Evolutionary conservation across 2,797 vertebrate genomes (phyloP).

Genomic region (Odontamblyopus rebecca): DNA sequence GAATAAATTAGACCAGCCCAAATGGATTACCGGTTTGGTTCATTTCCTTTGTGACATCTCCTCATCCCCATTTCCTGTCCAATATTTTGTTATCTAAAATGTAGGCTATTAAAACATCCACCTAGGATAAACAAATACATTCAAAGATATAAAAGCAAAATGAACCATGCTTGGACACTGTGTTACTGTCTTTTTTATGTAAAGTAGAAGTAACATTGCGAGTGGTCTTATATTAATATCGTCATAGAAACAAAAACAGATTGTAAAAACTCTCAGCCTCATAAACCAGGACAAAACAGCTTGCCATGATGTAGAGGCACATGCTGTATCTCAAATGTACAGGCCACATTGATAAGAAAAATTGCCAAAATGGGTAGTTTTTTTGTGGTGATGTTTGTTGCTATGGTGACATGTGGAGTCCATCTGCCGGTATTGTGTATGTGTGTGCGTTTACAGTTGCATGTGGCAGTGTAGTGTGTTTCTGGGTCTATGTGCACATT

Average conservation of each 20-base stretch:
- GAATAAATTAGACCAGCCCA: slow-evolving; percentile 6
- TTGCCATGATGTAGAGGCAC: not conserved
- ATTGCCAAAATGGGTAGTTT: not conserved
- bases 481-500: slow-evolving; percentile 49
- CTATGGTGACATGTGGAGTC: slow-evolving; percentile 5
- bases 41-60: slow-evolving; percentile 7
- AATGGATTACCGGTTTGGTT: slow-evolving; percentile 6
- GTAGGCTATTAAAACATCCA: slow-evolving; percentile 1
- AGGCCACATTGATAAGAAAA: slow-evolving; percentile 7
- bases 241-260: not conserved
- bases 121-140: not conserved
- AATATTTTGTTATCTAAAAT: not conserved
- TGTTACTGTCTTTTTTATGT: not conserved
- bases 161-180: not conserved
- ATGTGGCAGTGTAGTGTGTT: slow-evolving; percentile 13
- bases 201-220: not conserved
- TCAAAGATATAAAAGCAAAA: not conserved
- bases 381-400: slow-evolving; percentile 6
- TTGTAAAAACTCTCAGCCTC: not conserved
- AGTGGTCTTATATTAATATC: not conserved
- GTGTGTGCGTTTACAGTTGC: slow-evolving; percentile 9
- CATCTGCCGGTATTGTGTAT: not conserved
- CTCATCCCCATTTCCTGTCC: slow-evolving; percentile 3
- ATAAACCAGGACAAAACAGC: not conserved
- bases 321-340: slow-evolving; percentile 1